These are phyloP conservation scores for Drosophila rellima DNA, from an alignment of 2,888 invertebrate species.

Conservation along the genomic window DNA sequence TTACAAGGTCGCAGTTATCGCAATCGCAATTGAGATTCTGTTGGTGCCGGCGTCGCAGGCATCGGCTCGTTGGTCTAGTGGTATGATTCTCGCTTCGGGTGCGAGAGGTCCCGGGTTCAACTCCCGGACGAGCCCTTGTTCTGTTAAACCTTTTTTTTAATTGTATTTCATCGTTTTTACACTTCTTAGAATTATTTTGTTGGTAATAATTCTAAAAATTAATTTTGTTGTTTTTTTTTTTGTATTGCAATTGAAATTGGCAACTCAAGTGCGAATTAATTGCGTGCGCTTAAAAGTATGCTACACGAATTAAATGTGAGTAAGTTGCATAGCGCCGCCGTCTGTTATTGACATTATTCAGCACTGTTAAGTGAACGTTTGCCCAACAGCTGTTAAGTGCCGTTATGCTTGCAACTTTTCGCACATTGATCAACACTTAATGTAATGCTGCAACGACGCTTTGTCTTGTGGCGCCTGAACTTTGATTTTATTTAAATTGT, in stretches of 20 bases:
- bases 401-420: conserved; percentile 43
- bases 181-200: not conserved
- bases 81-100: conserved; percentile 85
- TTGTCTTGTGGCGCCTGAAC: not conserved
- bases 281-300: conserved; percentile 43
- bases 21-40: conserved; percentile 10
- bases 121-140: conserved; percentile 83
- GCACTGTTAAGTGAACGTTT: conserved; percentile 21
- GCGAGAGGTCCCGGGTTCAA: conserved; percentile 85
- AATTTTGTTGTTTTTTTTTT: not conserved
- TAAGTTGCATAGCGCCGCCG: conserved; percentile 36
- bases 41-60: not conserved
- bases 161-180: not conserved
- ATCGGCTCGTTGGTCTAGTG: conserved; percentile 84
- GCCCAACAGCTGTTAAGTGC: conserved; percentile 47
- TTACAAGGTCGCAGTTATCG: conserved; percentile 4
- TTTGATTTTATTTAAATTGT: conserved; percentile 4
- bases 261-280: not conserved
- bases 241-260: not conserved
- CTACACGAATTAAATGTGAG: not conserved
- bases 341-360: conserved; percentile 21
- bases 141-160: not conserved
- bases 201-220: not conserved
- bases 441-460: conserved; percentile 2
- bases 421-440: conserved; percentile 14